Evolutionary conservation across 2,888 invertebrate genomes (phyloP), one percentile per base, ranked within the genome.

Genomic region (Polydrusus pterygomalis): DNA sequence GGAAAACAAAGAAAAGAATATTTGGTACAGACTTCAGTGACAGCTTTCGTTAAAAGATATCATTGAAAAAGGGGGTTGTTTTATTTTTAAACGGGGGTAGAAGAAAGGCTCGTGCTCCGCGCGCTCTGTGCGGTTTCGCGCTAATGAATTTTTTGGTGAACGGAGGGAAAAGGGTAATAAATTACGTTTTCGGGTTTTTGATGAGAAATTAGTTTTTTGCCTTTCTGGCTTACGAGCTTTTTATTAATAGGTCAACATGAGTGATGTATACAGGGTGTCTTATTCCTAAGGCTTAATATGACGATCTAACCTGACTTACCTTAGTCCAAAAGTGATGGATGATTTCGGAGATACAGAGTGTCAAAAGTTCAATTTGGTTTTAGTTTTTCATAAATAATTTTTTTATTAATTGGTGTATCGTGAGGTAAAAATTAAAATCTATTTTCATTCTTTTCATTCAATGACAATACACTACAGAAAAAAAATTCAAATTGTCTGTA

Each of bases 21-120:
- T 56, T 34, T 75, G 75, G 51, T 75, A 74, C 64, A 18, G 38
- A 40, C 38, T 47, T 60, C 76, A 65, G 76, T 77, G 76, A 77
- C 76, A 77, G 76, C 72, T 64, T 73, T 63, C 69, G 69, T 75
- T 60, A 67, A 69, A 70, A 77, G 70, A 77, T 77, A 69, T 63
- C 69, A 38, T 68, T 73, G 17, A 69, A 58, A 54, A 63, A 72
- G 72, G 67, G 71, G 77, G 69, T 40, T 51, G 73, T 47, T 69
- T 58, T 70, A 56, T 47, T 70, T 77, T 70, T 62, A 54, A 73
- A 65, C 18, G 65, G 67, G 63, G 56, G 47, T 62, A 68, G 65
- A 49, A 34, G 68, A 62, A 54, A 62, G 71, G 71, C 71, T 76
- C 75, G 75, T 75, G 75, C 75, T 72, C 30, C 43, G 60, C 40